Evolutionary conservation across 2,797 vertebrate genomes (phyloP), one percentile per base, ranked within the genome.

Genomic region (Spinus olivaceus): DNA sequence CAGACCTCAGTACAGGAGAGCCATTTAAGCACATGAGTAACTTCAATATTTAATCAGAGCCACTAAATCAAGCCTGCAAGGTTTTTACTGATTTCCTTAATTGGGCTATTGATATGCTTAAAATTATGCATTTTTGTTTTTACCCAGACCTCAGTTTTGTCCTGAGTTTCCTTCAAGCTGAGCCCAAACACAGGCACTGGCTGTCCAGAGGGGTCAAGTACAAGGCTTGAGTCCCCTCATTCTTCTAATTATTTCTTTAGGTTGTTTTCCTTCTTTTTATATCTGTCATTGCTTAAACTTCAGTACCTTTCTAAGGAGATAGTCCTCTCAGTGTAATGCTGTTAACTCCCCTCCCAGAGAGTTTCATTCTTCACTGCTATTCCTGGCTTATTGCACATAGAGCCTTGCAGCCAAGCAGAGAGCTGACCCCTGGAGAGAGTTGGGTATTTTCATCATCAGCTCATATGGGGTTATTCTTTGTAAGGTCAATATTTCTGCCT

Each of bases 171-270:
- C 17, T 66, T 41, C 65, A 59, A 18, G 21, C 7, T 13, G 70
- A 73, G 10, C 27, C 18, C 4, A 17, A 46, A 9, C 6, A 46
- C 27, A 24, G 30, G 20, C 14, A 16, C 39, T 50, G 54, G 10
- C 19, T 7, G 0, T 10, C 37, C 0, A 0, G 18, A 1, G 3
- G 13, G 25, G 19, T 42, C 39, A 53, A 61, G 21, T 25, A 15
- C 39, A 2, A 20, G 41, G 8, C 22, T 7, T 3, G 3, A 67
- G 4, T 14, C 5, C 8, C 9, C 14, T 59, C 25, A 21, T 24
- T 84, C 47, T 85, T 56, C 32, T 39, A n/a, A 1, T 37, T 30
- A 12, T 12, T 64, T 53, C 66, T 71, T 83, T 37, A 65, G 3
- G 3, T 41, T 65, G 6, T 54, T 94, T 66, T 37, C 21, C 50